Conservation (phyloP, 1,140 invertebrate species). For the Calosoma granatense region DNA sequence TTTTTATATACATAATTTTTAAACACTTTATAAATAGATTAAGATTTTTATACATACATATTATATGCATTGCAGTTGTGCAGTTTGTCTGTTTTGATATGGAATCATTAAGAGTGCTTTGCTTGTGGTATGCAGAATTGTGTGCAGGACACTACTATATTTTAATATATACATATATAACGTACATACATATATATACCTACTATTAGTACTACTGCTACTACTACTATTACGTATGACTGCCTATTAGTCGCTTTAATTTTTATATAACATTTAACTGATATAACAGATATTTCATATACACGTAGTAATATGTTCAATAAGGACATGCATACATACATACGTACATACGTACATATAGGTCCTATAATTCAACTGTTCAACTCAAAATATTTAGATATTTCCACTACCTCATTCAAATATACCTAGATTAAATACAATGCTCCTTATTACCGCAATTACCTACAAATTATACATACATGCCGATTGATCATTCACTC, state of each 20-base stretch:
- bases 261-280: background rate
- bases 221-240: background rate
- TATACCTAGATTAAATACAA: background rate
- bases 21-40: no score
- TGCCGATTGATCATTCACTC: background rate
- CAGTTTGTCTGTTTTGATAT: no score
- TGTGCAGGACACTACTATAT: background rate
- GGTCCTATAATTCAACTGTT: background rate
- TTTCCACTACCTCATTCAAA: slow-evolving; percentile 3
- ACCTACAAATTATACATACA: background rate
- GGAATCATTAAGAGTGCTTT: background rate
- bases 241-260: slow-evolving; percentile 2
- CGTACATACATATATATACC: background rate
- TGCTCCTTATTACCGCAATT: background rate
- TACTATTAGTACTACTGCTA: background rate
- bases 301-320: background rate
- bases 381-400: slow-evolving; percentile 4
- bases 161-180: background rate
- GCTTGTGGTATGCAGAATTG: background rate
- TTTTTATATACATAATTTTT: background rate
- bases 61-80: no score
- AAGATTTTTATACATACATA: no score
- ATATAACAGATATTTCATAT: background rate
- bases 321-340: background rate
- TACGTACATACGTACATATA: background rate